Evolutionary conservation across 2,113 vertebrate species (phyloP).

Genomic region (Propithecus coquereli): DNA sequence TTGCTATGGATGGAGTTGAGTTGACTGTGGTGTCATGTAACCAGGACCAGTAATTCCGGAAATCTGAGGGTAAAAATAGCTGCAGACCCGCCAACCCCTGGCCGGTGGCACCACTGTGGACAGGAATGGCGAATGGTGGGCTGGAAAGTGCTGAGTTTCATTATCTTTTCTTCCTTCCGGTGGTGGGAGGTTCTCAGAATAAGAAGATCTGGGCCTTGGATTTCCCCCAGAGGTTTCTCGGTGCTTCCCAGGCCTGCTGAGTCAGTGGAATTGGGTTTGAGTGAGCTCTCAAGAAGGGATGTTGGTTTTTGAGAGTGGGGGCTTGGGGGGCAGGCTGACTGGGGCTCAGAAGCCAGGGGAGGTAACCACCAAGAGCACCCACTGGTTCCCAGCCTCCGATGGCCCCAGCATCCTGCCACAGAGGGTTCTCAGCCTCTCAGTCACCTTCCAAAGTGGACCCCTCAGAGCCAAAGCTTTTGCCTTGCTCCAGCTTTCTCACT

Average conservation of each 20-base stretch:
- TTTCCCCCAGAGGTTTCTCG: conserved; percentile 53
- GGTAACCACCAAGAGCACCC: background rate
- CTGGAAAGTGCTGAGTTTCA: conserved; percentile 68
- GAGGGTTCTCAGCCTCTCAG: background rate
- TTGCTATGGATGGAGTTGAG: conserved; percentile 27
- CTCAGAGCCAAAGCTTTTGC: background rate
- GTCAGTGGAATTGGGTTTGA: conserved; percentile 37
- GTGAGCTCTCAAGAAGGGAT: background rate
- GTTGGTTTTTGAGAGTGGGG: background rate
- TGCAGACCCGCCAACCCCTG: background rate
- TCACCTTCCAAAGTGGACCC: background rate
- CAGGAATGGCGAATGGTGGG: background rate
- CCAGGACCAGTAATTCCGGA: conserved; percentile 60
- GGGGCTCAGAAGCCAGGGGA: background rate
- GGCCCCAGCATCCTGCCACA: background rate
- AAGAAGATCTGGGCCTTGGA: conserved; percentile 59
- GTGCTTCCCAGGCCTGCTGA: conserved; percentile 60
- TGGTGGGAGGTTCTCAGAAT: conserved; percentile 71
- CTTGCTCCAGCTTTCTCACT: background rate
- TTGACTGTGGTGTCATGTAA: conserved; percentile 60
- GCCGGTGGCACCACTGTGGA: background rate
- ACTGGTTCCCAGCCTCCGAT: background rate
- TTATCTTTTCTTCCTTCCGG: conserved; percentile 66
- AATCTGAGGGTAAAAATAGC: conserved; percentile 73
- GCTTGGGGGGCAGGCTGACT: accelerated